Conservation (phyloP, 2,888 invertebrate species). For the Polietes domitor region DNA sequence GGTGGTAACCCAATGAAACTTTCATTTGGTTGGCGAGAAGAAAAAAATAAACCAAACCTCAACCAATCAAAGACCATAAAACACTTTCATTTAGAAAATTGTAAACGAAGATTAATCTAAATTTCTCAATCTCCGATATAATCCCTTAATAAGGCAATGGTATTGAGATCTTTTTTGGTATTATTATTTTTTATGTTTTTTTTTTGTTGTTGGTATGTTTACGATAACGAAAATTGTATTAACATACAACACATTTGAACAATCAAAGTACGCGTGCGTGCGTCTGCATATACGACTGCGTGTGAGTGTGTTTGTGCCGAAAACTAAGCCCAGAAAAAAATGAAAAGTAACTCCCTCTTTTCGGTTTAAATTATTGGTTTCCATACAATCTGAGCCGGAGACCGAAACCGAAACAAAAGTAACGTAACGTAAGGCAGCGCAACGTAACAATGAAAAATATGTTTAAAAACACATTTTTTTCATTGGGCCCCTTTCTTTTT, state of each 20-base stretch:
- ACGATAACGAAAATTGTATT: slow-evolving; percentile 4
- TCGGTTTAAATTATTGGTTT: slow-evolving; percentile 22
- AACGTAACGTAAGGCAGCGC: slow-evolving; percentile 5
- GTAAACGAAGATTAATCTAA: slow-evolving; percentile 7
- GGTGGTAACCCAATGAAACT: too few relatives aligned
- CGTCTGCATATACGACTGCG: too few relatives aligned
- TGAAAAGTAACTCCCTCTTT: slow-evolving; percentile 31
- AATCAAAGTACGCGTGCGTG: not conserved
- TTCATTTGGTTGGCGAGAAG: too few relatives aligned
- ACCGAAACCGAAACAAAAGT: not conserved
- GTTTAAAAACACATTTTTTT: slow-evolving; percentile 31
- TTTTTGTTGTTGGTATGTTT: not conserved
- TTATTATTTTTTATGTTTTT: not conserved
- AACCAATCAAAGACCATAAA: not conserved
- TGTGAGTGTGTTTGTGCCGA: not conserved
- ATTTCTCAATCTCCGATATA: not conserved
- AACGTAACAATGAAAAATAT: slow-evolving; percentile 30
- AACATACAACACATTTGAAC: not conserved
- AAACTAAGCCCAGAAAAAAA: not conserved
- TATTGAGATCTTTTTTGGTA: not conserved
- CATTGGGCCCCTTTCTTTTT: slow-evolving; percentile 36
- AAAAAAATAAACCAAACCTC: too few relatives aligned
- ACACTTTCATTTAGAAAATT: slow-evolving; percentile 1
- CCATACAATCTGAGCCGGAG: not conserved
- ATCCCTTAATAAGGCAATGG: slow-evolving; percentile 4